These are phyloP conservation scores for Drosophila paranaensis DNA, from an alignment of 2,888 invertebrate species.

Conservation along the genomic window DNA sequence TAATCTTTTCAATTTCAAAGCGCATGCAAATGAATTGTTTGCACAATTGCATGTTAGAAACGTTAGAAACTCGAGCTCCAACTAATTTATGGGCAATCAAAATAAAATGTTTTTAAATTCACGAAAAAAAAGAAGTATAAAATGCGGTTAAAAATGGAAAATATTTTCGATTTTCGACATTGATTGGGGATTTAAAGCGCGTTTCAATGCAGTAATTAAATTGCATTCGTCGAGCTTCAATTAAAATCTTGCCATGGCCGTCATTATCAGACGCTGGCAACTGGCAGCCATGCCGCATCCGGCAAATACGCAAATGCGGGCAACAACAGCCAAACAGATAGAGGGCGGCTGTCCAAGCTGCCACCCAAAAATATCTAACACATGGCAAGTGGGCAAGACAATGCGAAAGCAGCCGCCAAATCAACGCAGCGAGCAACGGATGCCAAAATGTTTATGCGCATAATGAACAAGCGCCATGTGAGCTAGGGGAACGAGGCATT, in stretches of 20 bases:
- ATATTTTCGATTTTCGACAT: background rate
- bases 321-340: conserved; percentile 10
- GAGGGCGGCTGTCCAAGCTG: conserved; percentile 17
- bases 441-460: conserved; percentile 78
- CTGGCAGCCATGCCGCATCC: conserved; percentile 60
- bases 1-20: conserved; percentile 31
- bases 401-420: conserved; percentile 73
- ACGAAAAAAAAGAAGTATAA: background rate
- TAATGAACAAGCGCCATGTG: conserved; percentile 72
- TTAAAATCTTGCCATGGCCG: conserved; percentile 41
- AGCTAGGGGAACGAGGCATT: conserved; percentile 8
- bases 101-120: background rate
- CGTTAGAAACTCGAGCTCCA: conserved; percentile 14
- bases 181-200: conserved; percentile 1
- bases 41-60: conserved; percentile 46
- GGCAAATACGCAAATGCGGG: conserved; percentile 64
- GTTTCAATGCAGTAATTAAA: conserved; percentile 34
- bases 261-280: conserved; percentile 66
- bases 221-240: conserved; percentile 50
- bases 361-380: conserved; percentile 65
- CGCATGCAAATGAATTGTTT: conserved; percentile 49
- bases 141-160: background rate
- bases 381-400: conserved; percentile 69
- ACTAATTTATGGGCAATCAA: conserved; percentile 21
- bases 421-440: conserved; percentile 66